Percentiles rank a stretch among this genome's conserved stretches.
These are phyloP conservation scores for Crocuta crocuta DNA, from an alignment of 2,113 vertebrate genomes.

Conservation along the genomic window DNA sequence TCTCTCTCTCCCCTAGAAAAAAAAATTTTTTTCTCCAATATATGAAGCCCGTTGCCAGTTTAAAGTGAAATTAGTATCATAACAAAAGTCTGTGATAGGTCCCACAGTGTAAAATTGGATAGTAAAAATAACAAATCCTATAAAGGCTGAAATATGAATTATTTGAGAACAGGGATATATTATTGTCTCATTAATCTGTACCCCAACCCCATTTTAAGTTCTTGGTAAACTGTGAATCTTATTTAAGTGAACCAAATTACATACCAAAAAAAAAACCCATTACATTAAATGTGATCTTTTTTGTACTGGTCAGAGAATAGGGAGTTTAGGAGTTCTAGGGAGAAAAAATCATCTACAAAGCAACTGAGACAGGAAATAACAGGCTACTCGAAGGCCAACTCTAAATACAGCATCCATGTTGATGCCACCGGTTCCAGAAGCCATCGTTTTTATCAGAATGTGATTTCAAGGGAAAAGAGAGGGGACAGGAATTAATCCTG, in stretches of 20 bases:
- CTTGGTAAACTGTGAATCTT: slow-evolving; percentile 20
- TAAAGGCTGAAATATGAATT: neutral
- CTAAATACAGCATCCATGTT: neutral
- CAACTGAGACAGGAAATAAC: neutral
- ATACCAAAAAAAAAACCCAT: neutral
- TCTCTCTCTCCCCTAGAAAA: no score
- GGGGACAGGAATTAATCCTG: neutral
- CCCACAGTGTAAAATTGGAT: neutral
- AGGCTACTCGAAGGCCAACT: neutral
- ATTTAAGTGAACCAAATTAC: slow-evolving; percentile 43
- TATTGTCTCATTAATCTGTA: neutral
- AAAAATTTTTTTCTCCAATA: neutral
- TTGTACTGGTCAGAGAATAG: neutral
- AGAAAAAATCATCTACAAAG: neutral
- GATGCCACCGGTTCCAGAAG: neutral
- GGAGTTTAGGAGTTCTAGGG: neutral
- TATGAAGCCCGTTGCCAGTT: neutral
- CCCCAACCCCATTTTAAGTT: neutral
- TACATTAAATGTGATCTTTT: neutral
- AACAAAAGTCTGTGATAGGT: neutral
- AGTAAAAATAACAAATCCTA: neutral
- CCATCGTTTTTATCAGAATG: neutral
- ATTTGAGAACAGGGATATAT: neutral
- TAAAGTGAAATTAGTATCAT: neutral
- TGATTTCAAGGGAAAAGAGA: neutral